Percentiles rank a stretch among this genome's conserved stretches.
Conservation (phyloP, 2,888 invertebrate species). For the Fragum whitleyi region DNA sequence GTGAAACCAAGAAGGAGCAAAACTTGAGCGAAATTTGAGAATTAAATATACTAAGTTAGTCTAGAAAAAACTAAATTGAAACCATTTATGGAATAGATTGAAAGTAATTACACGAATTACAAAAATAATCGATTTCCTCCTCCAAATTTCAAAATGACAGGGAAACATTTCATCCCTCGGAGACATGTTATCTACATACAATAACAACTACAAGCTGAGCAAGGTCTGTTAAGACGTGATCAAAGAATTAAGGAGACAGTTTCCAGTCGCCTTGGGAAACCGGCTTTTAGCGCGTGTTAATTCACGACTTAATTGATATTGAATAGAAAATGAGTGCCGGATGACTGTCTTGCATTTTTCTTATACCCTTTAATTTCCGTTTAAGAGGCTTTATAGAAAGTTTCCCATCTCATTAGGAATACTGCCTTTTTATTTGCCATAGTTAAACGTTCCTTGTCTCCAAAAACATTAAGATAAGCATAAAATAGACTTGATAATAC, state of each 20-base stretch:
- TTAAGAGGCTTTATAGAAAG: neutral
- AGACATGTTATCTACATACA: constrained; percentile 46
- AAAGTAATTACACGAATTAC: no score
- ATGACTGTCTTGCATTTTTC: constrained; percentile 14
- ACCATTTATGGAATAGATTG: no score
- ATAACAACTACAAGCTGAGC: constrained; percentile 45
- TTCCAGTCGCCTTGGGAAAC: constrained; percentile 43
- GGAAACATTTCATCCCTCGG: constrained; percentile 12
- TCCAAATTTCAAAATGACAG: neutral
- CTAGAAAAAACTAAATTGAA: no score
- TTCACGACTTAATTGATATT: constrained; percentile 39
- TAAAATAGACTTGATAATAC: no score
- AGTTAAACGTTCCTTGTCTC: no score
- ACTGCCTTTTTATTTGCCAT: no score
- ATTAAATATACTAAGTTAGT: no score
- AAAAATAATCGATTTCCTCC: no score
- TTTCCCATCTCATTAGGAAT: no score
- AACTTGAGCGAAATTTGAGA: no score
- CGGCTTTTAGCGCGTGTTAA: constrained; percentile 51
- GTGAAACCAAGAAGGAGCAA: no score
- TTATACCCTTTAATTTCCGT: neutral
- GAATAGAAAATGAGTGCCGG: constrained; percentile 15
- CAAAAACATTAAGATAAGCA: no score
- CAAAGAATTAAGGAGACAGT: constrained; percentile 54
- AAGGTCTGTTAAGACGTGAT: constrained; percentile 52